Percentiles rank a stretch among this genome's conserved stretches.
Conservation (phyloP, 2,888 invertebrate species). For the Eristalinus sepulchralis region DNA sequence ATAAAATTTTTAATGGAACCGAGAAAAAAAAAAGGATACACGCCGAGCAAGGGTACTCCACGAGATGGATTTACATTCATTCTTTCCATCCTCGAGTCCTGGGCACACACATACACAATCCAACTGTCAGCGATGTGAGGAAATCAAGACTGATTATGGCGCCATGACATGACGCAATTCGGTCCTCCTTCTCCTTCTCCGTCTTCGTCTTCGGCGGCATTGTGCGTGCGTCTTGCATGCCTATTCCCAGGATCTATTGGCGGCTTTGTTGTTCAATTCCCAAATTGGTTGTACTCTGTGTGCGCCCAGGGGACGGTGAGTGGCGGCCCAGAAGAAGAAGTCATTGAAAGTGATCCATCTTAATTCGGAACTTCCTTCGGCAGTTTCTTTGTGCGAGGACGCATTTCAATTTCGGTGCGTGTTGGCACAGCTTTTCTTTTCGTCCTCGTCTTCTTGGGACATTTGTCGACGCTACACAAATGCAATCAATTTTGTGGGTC, state of each 20-base stretch:
- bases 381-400: slow-evolving; percentile 47
- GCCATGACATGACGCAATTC: slow-evolving; percentile 65
- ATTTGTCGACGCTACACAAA: slow-evolving; percentile 60
- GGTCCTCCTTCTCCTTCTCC: slow-evolving; percentile 6
- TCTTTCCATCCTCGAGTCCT: slow-evolving; percentile 40
- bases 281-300: slow-evolving; percentile 67
- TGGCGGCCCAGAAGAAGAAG: slow-evolving; percentile 70
- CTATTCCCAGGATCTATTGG: slow-evolving; percentile 65
- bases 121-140: slow-evolving; percentile 69
- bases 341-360: slow-evolving; percentile 80
- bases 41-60: slow-evolving; percentile 34
- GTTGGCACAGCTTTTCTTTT: slow-evolving; percentile 62
- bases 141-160: slow-evolving; percentile 72
- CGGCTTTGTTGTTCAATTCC: slow-evolving; percentile 60
- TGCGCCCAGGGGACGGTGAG: slow-evolving; percentile 7
- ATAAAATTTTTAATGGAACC: slow-evolving; percentile 64
- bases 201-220: not conserved
- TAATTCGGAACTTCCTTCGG: slow-evolving; percentile 71
- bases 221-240: slow-evolving; percentile 11
- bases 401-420: slow-evolving; percentile 52
- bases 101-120: slow-evolving; percentile 40
- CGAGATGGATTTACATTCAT: slow-evolving; percentile 50
- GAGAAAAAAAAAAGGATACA: slow-evolving; percentile 34
- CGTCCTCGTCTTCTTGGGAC: too few species aligned
- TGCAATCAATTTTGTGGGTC: slow-evolving; percentile 67